Percentiles rank a stretch among this genome's conserved stretches.
Evolutionary conservation across 2,888 invertebrate genomes (phyloP).

Genomic region (Galeruca laticollis): DNA sequence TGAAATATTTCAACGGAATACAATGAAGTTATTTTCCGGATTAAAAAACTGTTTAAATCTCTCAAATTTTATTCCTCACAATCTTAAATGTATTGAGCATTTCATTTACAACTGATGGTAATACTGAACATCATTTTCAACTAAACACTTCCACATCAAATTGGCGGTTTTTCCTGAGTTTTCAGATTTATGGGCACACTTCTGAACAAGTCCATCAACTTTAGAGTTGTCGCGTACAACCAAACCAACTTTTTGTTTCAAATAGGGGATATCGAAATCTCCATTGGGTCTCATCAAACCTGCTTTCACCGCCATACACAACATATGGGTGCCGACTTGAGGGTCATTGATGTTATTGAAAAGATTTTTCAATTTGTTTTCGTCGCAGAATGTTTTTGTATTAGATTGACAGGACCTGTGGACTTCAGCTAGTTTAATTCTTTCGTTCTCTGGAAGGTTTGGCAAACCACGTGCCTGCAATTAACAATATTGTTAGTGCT

Average conservation of each 20-base stretch:
- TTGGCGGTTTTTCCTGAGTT: conserved; percentile 38
- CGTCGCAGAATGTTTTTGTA: conserved; percentile 38
- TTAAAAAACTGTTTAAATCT: neutral
- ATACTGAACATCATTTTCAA: conserved; percentile 39
- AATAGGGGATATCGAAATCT: conserved; percentile 22
- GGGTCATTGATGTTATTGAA: conserved; percentile 28
- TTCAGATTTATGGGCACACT: conserved; percentile 33
- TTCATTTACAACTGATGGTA: conserved; percentile 35
- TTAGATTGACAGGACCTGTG: conserved; percentile 41
- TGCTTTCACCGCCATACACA: conserved; percentile 44
- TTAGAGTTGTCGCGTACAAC: conserved; percentile 26
- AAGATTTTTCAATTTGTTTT: conserved; percentile 37
- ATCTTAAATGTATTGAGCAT: neutral
- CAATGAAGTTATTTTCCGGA: no score
- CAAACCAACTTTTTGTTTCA: conserved; percentile 33
- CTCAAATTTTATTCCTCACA: neutral
- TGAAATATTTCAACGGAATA: no score
- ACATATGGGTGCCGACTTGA: conserved; percentile 42
- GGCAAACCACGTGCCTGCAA: conserved; percentile 32
- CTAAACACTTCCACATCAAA: conserved; percentile 39
- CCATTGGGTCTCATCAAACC: conserved; percentile 39
- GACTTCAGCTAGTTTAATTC: conserved; percentile 28
- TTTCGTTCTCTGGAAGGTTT: conserved; percentile 33
- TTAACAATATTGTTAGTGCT: neutral
- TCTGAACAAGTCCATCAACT: conserved; percentile 29